These are phyloP conservation scores for Pachycephus smyrnensis DNA, from an alignment of 2,888 invertebrate species.

Conservation along the genomic window DNA sequence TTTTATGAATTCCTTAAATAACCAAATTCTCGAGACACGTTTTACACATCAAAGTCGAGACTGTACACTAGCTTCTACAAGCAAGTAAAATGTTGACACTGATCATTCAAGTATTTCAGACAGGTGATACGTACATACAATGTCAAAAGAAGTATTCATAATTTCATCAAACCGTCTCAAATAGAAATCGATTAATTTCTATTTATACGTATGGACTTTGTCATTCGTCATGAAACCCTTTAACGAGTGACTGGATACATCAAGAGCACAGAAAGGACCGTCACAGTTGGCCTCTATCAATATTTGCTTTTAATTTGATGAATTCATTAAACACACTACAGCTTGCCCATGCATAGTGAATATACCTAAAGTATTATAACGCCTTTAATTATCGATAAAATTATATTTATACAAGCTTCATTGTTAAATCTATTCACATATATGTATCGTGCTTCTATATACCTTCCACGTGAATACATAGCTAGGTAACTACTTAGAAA, in stretches of 20 bases:
- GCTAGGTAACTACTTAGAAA: too few relatives aligned
- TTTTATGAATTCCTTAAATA: neutral
- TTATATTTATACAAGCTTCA: neutral
- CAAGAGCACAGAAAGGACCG: neutral
- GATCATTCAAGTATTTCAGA: neutral
- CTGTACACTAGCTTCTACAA: neutral
- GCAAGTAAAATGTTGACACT: neutral
- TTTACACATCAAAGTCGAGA: neutral
- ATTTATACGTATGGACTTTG: slow-evolving; percentile 19
- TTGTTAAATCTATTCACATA: neutral
- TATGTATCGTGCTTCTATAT: too few relatives aligned
- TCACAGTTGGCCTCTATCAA: slow-evolving; percentile 29
- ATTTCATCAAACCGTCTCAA: neutral
- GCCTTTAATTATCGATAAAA: slow-evolving; percentile 17
- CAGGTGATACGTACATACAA: neutral
- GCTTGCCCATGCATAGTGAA: too few relatives aligned
- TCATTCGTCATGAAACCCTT: slow-evolving; percentile 15
- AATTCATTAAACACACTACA: slow-evolving; percentile 35
- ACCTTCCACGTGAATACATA: too few relatives aligned
- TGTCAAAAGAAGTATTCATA: neutral
- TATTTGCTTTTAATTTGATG: slow-evolving; percentile 42
- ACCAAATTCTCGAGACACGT: neutral
- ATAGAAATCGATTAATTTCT: slow-evolving; percentile 18
- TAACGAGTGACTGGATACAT: slow-evolving; percentile 6
- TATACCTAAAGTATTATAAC: neutral